These are phyloP conservation scores for Drosophila sp. DNA, from an alignment of 1,140 invertebrate genomes.

Conservation along the genomic window DNA sequence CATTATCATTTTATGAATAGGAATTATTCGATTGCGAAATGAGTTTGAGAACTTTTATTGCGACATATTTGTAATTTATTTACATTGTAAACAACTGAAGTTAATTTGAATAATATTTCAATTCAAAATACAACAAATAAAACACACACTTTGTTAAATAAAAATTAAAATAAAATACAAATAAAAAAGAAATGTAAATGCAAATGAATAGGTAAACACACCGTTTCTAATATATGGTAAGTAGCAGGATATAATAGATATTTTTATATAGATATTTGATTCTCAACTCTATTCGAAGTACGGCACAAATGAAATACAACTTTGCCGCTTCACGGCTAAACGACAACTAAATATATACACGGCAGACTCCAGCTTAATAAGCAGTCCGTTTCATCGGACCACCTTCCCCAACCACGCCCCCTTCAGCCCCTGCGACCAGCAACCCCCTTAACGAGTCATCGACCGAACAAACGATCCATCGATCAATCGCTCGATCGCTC, in stretches of 20 bases:
- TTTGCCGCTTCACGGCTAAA: constrained; percentile 63
- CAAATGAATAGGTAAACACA: neutral
- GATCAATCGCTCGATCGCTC: neutral
- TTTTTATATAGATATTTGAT: too few species aligned
- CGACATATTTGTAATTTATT: neutral
- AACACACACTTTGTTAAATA: too few species aligned
- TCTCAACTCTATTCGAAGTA: neutral
- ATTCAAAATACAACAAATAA: too few species aligned
- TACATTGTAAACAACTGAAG: neutral
- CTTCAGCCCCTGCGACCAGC: neutral
- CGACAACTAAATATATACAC: constrained; percentile 67
- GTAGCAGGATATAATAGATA: too few species aligned
- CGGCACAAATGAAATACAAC: constrained; percentile 26
- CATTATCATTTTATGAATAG: constrained; percentile 13
- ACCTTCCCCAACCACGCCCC: too few species aligned
- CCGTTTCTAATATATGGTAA: neutral
- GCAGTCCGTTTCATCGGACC: constrained; percentile 17
- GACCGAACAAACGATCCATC: constrained; percentile 18
- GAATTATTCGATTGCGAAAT: neutral
- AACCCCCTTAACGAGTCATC: constrained; percentile 13
- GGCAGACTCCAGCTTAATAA: constrained; percentile 71
- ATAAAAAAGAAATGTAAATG: neutral
- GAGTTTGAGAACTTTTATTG: neutral
- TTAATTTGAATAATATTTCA: neutral
- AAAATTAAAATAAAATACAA: neutral